Base-by-base conservation (phyloP, 2,797 vertebrate genomes). In the Cyclopterus lumpus region DNA sequence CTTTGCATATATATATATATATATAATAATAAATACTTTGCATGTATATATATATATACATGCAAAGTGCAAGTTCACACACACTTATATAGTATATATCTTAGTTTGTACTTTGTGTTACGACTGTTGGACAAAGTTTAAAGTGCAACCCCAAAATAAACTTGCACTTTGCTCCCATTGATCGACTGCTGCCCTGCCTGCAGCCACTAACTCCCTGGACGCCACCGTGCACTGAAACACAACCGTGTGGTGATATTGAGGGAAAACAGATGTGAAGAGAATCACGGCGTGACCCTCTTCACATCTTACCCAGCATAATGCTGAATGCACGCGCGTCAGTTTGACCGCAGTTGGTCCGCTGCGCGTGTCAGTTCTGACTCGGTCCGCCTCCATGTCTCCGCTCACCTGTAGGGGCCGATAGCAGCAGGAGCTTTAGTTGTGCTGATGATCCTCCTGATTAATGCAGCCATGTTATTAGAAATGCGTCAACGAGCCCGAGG, bases 401-500 rank as follows among this genome's bases (percentile, higher is more conserved):
- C 89, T 93, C 94, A 99, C 98, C 98, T 99, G 94, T 99, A 99
- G 2, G 97, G 96, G 3, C 97, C 97, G 67, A 97, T 84, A 0
- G 97, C 94, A 44, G 91, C 92, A 0, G 97, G 97, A 15, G 96
- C 96, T 62, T 94, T 96, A 0, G 92, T 10, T 0, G 95, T 95
- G 87, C 75, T 93, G 78, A 99, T 95, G 22, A 99, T 96, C 67
- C 87, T 97, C 89, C 94, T 96, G 44, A 98, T 89, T 0, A 97
- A 6, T 1, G 95, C 84, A 7, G 95, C 86, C 98, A 84, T 90
- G 26, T 48, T 4, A 3, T 30, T 8, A 22, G 5, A 1, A 60
- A 15, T 38, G 16, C 14, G 0, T 6, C 15, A 14, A 53, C 24
- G 14, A 40, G 7, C 16, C 0, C 0, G 20, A 26, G 11, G 15